These are phyloP conservation scores for Morone saxatilis DNA, from an alignment of 2,113 vertebrate genomes.

Conservation along the genomic window DNA sequence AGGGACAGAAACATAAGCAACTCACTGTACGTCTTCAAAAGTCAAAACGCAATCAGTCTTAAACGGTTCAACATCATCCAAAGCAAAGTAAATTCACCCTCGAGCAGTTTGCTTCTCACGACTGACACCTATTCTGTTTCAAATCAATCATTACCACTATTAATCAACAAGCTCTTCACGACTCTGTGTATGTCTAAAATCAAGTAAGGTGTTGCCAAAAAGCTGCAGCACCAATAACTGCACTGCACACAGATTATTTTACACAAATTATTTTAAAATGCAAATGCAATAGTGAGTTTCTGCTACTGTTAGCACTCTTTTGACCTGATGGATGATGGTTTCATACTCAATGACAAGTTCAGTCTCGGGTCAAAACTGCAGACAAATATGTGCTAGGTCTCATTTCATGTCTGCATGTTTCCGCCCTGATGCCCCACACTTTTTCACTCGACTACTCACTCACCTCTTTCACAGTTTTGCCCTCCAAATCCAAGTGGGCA, in stretches of 20 bases:
- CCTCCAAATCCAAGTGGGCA: conserved; percentile 93
- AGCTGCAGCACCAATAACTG: neutral
- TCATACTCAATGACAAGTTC: conserved; percentile 7
- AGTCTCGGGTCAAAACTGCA: neutral
- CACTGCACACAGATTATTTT: neutral
- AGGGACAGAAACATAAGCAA: conserved; percentile 37
- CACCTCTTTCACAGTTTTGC: conserved; percentile 91
- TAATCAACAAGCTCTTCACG: neutral
- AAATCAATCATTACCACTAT: conserved; percentile 9
- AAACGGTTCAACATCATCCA: conserved; percentile 1
- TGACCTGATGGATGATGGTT: neutral
- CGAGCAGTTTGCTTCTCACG: conserved; percentile 6
- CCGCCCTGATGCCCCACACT: neutral
- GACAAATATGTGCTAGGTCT: neutral
- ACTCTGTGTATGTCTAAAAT: neutral
- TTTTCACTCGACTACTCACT: conserved; percentile 32
- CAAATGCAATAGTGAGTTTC: neutral
- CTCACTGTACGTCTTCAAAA: conserved; percentile 2
- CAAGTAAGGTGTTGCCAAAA: neutral
- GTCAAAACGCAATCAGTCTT: conserved; percentile 15
- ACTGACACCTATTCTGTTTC: neutral
- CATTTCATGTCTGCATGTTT: neutral
- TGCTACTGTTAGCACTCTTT: neutral
- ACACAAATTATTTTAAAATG: conserved; percentile 11
- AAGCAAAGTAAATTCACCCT: neutral